Evolutionary conservation across 2,113 vertebrate species (phyloP).

Genomic region (Colossoma macropomum): DNA sequence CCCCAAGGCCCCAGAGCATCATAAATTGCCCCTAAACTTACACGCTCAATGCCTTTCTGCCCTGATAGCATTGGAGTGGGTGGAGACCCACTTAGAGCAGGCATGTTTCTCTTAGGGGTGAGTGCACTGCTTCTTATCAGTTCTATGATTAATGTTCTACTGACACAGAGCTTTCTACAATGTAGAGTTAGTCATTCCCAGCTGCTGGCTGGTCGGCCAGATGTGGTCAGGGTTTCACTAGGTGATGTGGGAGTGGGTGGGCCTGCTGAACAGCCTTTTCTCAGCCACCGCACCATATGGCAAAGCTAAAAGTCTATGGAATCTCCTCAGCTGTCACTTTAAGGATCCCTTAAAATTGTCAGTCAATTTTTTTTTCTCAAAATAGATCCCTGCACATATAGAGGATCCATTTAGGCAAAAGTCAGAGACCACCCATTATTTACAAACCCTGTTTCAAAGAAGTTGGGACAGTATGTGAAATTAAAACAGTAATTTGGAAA

Average conservation of each 20-base stretch:
- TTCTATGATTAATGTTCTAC: neutral
- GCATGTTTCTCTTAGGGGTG: neutral
- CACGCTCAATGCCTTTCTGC: neutral
- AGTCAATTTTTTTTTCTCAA: too few relatives aligned
- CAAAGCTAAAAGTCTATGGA: neutral
- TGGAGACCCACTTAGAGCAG: neutral
- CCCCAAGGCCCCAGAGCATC: neutral
- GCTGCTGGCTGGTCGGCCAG: neutral
- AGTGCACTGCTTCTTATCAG: neutral
- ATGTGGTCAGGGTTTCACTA: neutral
- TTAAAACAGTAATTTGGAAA: too few relatives aligned
- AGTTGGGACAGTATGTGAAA: too few relatives aligned
- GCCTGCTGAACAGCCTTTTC: neutral
- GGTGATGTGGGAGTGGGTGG: neutral
- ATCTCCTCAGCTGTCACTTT: neutral
- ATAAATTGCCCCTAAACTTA: neutral
- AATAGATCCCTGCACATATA: too few relatives aligned
- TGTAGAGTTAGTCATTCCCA: neutral
- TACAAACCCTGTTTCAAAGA: too few relatives aligned
- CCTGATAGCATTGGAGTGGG: neutral
- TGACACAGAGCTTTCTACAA: neutral
- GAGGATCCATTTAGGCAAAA: too few relatives aligned
- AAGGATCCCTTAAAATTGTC: neutral
- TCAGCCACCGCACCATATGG: neutral
- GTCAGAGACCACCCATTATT: too few relatives aligned